Evolutionary conservation across 2,888 invertebrate genomes (phyloP), one percentile per base, ranked within the genome.

Genomic region (Platycheirus albimanus): DNA sequence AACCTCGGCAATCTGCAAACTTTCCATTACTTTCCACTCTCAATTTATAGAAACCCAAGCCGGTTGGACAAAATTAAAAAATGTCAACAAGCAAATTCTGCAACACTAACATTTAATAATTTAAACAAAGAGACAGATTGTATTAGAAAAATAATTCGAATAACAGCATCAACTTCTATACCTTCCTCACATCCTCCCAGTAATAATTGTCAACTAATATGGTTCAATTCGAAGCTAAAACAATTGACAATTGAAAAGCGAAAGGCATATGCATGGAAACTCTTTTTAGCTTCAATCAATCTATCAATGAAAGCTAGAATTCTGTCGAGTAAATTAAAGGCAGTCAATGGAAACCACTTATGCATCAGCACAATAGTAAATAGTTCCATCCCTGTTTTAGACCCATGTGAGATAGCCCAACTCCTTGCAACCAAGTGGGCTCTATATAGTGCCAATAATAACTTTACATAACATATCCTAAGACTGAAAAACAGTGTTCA

Each of bases 171-270:
- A 10, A 24, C 58, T 36, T 58, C 58, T 41, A 58, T 58, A 41
- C 58, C 41, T 41, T n/a, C 58, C 41, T 58, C 41, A 13, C 58
- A 58, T 41, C 58, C 58, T 15, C 58, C 58, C 10, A 58, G 13
- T 5, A 58, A 58, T 41, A 41, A 13, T 10, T 41, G 13, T 24
- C 58, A 58, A 41, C 58, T 41, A 24, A 58, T 58, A 24, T 58
- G 24, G 58, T 58, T 58, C 58, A 58, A 24, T 28, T 24, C 13
- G 13, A 41, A 58, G 0, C 41, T 41, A 24, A 38, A 41, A 24
- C 19, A 20, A 13, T 15, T 56, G 24, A 41, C 56, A 51, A 30
- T 15, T 30, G 30, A 30, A 51, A 51, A 28, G 15, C 3, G 15
- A 51, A 51, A 51, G 30, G 8, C 28, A 51, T 8, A 15, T 28